Percentiles rank a stretch among this genome's conserved stretches.
Conservation (phyloP, 2,113 vertebrate genomes). For the Hepsetus odoe region DNA sequence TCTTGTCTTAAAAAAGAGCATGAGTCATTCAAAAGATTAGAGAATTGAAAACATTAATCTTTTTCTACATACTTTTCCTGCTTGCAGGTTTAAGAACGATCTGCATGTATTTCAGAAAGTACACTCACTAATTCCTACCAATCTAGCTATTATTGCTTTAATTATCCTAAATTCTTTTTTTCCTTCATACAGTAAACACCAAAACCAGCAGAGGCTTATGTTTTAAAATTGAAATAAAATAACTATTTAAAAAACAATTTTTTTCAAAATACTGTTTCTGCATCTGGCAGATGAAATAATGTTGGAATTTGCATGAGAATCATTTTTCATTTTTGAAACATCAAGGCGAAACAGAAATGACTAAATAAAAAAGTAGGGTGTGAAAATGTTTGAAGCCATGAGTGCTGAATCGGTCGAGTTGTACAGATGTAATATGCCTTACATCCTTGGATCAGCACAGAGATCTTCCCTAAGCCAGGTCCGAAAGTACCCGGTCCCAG, state of each 20-base stretch:
- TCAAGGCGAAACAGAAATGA: not conserved
- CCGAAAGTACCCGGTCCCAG: not conserved
- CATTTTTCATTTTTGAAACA: no score
- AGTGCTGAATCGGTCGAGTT: not conserved
- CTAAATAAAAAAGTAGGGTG: slow-evolving; percentile 5
- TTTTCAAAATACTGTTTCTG: not conserved
- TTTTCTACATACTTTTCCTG: not conserved
- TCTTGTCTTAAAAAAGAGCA: not conserved
- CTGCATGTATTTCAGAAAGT: slow-evolving; percentile 8
- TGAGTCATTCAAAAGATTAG: slow-evolving; percentile 30
- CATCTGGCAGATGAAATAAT: not conserved
- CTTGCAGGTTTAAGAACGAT: not conserved
- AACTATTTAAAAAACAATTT: no score
- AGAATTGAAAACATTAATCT: slow-evolving; percentile 25
- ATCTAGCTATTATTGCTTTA: slow-evolving; percentile 17
- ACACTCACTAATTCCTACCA: slow-evolving; percentile 14
- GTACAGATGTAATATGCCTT: not conserved
- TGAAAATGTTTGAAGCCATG: not conserved
- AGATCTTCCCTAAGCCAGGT: slow-evolving; percentile 9
- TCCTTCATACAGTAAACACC: slow-evolving; percentile 23
- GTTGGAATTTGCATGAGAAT: no score
- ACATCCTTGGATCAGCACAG: not conserved
- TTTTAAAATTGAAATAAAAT: not conserved
- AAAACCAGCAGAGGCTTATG: not conserved
- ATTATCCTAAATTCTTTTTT: slow-evolving; percentile 29